A percentile compares a stretch with the other conserved stretches of the same genome.
Conservation (phyloP, 2,888 invertebrate genomes). For the Tetragonula carbonaria region DNA sequence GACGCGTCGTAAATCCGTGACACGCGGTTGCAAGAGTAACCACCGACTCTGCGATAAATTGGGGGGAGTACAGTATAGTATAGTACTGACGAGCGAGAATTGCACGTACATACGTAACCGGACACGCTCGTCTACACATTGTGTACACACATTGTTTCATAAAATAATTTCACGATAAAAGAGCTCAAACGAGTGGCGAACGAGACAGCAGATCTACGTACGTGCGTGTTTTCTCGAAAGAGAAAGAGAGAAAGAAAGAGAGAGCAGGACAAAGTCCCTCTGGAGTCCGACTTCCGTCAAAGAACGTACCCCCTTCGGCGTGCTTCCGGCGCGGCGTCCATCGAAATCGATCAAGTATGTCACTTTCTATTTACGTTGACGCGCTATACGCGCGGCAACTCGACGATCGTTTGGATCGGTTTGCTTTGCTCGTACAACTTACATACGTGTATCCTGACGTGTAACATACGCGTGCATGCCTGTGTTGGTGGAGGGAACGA, state of each 20-base stretch:
- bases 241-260: neutral
- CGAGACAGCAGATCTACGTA: constrained; percentile 36
- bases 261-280: constrained; percentile 25
- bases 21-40: neutral
- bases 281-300: constrained; percentile 35
- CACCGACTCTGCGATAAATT: constrained; percentile 4
- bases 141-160: constrained; percentile 25
- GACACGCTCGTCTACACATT: constrained; percentile 10
- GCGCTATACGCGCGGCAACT: neutral
- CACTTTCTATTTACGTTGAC: constrained; percentile 37
- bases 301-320: constrained; percentile 40
- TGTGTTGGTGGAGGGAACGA: neutral
- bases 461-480: too few species aligned
- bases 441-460: neutral
- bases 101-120: neutral
- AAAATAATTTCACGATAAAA: constrained; percentile 34
- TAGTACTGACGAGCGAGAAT: neutral
- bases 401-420: neutral
- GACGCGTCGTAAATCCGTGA: neutral
- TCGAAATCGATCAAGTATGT: constrained; percentile 53
- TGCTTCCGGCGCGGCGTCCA: constrained; percentile 44
- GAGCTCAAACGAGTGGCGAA: neutral
- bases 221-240: neutral
- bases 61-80: neutral
- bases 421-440: neutral